These are phyloP conservation scores for Nanorana parkeri DNA, from an alignment of 2,113 vertebrate genomes.

Conservation along the genomic window DNA sequence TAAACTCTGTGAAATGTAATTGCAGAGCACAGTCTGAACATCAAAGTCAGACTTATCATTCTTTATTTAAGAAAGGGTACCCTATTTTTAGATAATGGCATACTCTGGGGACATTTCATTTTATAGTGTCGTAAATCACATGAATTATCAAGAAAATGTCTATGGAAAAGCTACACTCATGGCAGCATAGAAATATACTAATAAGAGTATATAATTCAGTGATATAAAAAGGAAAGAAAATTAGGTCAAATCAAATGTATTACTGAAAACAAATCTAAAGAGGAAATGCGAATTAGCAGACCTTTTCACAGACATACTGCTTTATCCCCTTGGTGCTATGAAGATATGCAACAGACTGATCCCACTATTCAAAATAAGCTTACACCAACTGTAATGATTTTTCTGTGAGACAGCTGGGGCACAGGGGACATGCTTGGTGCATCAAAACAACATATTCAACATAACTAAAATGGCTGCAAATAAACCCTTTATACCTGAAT, in stretches of 20 bases:
- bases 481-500: too few relatives aligned
- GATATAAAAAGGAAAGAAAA: neutral
- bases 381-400: neutral
- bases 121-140: constrained; percentile 31
- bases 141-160: constrained; percentile 26
- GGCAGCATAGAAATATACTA: neutral
- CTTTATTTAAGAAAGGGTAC: constrained; percentile 48
- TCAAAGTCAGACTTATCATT: constrained; percentile 55
- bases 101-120: constrained; percentile 44
- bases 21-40: constrained; percentile 47
- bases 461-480: too few relatives aligned
- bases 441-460: too few relatives aligned
- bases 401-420: too few relatives aligned
- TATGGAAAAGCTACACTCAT: neutral
- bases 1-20: constrained; percentile 47
- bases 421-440: too few relatives aligned
- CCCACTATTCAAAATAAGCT: neutral
- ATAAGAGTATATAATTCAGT: neutral
- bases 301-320: too few relatives aligned
- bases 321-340: too few relatives aligned
- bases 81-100: constrained; percentile 55
- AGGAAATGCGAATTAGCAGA: neutral
- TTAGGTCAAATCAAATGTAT: neutral
- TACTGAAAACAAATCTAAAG: constrained; percentile 12
- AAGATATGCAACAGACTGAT: neutral